A percentile compares a stretch with the other conserved stretches of the same genome.
These are phyloP conservation scores for Bos taurus DNA, from an alignment of 2,113 vertebrate species.

Conservation along the genomic window ARS-UCD2.0 NC_037328.1:20308001-20308500, in stretches of 20 bases:
- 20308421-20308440: too few relatives aligned
- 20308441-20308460: fast-evolving
- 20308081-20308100: not conserved
- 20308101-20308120: not conserved
- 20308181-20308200: not conserved
- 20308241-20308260: not conserved
- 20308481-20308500: too few relatives aligned
- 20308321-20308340: not conserved
- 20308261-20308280: not conserved
- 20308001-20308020: not conserved
- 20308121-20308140: not conserved
- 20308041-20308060: not conserved
- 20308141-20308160: not conserved
- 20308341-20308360: not conserved
- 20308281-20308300: not conserved
- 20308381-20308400: not conserved
- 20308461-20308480: too few relatives aligned
- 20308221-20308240: not conserved
- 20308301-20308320: not conserved
- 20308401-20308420: fast-evolving
- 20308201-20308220: not conserved
- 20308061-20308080: not conserved
- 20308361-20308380: not conserved
- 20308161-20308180: not conserved
- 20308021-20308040: not conserved